Percentiles rank a stretch among this genome's conserved stretches.
phyloP scores from a whole-genome alignment of 2,113 vertebrate genomes.

The Laticauda laticaudata region DNA sequence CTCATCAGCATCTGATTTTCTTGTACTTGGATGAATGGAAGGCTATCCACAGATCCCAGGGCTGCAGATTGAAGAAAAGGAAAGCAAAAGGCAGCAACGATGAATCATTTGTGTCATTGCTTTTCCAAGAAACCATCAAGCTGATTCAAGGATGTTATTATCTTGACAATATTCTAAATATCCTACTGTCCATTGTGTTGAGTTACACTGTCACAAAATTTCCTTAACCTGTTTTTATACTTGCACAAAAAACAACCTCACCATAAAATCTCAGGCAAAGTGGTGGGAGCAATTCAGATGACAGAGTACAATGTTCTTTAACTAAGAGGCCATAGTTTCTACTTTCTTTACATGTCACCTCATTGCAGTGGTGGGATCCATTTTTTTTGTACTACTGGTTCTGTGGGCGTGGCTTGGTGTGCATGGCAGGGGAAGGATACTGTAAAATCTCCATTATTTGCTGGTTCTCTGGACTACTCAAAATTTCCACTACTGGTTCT shows the following conservation, averaged over 20 bases:
- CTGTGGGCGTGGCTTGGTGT: too few species aligned
- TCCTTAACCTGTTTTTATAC: background rate
- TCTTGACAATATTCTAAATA: background rate
- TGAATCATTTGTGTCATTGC: background rate
- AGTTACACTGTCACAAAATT: background rate
- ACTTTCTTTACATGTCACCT: background rate
- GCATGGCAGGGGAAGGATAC: too few species aligned
- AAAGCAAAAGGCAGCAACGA: background rate
- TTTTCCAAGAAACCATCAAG: background rate
- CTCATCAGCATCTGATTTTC: background rate
- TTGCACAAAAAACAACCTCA: background rate
- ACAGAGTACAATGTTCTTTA: background rate
- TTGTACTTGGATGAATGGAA: background rate
- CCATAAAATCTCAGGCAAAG: background rate
- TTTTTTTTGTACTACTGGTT: too few species aligned
- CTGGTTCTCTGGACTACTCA: too few species aligned
- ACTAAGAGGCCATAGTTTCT: background rate
- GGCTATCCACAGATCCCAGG: background rate
- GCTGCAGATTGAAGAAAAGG: background rate
- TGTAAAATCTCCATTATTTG: too few species aligned
- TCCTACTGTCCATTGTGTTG: background rate
- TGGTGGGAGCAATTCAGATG: background rate
- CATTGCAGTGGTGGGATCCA: background rate
- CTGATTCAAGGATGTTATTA: background rate
- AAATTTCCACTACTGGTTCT: too few species aligned